These are phyloP conservation scores for Periophthalmodon schlosseri DNA, from an alignment of 2,113 vertebrate genomes.

Conservation along the genomic window DNA sequence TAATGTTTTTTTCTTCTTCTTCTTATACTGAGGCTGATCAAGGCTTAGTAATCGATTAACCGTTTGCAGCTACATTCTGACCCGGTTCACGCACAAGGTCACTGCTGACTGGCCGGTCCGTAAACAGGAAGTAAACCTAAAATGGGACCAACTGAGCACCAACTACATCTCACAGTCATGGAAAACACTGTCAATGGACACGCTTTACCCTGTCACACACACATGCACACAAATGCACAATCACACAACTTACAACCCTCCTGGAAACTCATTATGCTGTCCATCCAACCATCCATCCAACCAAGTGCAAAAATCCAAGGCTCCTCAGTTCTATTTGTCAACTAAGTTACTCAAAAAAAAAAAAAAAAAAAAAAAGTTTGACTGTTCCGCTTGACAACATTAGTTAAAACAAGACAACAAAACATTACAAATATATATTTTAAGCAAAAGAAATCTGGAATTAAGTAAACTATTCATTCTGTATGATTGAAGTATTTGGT, in stretches of 20 bases:
- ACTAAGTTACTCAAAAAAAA: constrained; percentile 48
- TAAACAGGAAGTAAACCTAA: constrained; percentile 35
- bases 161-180: constrained; percentile 28
- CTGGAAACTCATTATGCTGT: constrained; percentile 19
- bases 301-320: constrained; percentile 81
- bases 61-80: constrained; percentile 51
- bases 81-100: constrained; percentile 12
- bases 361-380: constrained; percentile 38
- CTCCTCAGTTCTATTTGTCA: constrained; percentile 66
- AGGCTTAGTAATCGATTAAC: constrained; percentile 32
- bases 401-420: constrained; percentile 55
- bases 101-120: constrained; percentile 23
- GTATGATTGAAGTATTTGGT: constrained; percentile 80
- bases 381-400: constrained; percentile 66
- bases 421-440: constrained; percentile 46
- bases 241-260: constrained; percentile 10
- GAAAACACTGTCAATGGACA: constrained; percentile 19
- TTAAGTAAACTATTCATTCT: constrained; percentile 76
- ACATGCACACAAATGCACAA: background rate
- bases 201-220: constrained; percentile 23
- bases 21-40: constrained; percentile 23
- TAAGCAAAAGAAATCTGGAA: constrained; percentile 73
- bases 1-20: background rate
- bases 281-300: constrained; percentile 29
- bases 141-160: constrained; percentile 54